These are phyloP conservation scores for Dasypolia templi DNA, from an alignment of 2,888 invertebrate species.

Conservation along the genomic window DNA sequence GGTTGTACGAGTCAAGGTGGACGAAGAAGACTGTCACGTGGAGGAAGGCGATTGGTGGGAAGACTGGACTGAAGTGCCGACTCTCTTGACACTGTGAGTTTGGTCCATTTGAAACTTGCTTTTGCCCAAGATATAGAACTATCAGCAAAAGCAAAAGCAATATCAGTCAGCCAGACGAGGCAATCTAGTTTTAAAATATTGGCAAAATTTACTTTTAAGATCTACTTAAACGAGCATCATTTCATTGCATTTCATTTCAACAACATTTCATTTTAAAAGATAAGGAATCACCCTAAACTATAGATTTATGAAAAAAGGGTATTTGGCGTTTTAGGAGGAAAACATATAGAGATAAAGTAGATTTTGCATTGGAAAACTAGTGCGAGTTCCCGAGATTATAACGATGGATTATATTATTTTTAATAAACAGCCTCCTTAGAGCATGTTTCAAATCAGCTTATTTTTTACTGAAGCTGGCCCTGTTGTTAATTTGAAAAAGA, in stretches of 20 bases:
- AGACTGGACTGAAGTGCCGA: slow-evolving; percentile 82
- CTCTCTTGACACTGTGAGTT: slow-evolving; percentile 85
- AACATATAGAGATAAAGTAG: neutral
- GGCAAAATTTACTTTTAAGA: neutral
- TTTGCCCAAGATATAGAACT: too few species aligned
- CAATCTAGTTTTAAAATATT: neutral
- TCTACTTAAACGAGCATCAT: neutral
- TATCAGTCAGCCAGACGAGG: neutral
- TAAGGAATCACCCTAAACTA: neutral
- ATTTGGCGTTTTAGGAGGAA: neutral
- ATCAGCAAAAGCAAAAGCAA: neutral
- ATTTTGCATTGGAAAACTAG: neutral
- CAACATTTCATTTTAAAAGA: neutral
- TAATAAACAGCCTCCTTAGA: slow-evolving; percentile 19
- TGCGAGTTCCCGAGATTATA: neutral
- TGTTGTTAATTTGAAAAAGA: neutral
- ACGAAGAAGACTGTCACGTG: slow-evolving; percentile 91
- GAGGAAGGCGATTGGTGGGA: slow-evolving; percentile 84
- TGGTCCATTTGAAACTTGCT: neutral
- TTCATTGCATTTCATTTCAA: neutral
- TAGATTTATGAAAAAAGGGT: neutral
- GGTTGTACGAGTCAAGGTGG: slow-evolving; percentile 91
- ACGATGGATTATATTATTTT: slow-evolving; percentile 4
- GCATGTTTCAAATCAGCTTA: neutral
- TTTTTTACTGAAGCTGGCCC: neutral